Evolutionary conservation across 2,888 invertebrate species (phyloP).

Genomic region (Theretra japonica): DNA sequence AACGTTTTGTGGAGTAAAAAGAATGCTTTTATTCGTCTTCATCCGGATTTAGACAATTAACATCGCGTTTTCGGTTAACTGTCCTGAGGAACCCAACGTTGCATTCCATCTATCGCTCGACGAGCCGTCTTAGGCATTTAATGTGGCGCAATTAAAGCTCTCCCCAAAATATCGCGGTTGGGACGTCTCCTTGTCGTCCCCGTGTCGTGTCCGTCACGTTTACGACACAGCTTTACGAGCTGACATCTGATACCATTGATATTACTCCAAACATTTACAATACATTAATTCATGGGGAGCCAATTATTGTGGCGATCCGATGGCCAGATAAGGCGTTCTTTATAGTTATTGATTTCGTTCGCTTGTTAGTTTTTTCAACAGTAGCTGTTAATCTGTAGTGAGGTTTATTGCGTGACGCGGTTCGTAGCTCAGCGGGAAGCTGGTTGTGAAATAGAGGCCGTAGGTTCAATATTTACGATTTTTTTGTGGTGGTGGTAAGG

Average conservation of each 20-base stretch:
- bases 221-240: conserved; percentile 67
- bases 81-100: conserved; percentile 35
- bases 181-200: conserved; percentile 78
- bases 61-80: conserved; percentile 5
- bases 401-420: not conserved
- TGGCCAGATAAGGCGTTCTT: not conserved
- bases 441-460: too few species aligned
- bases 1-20: not conserved
- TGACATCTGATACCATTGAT: conserved; percentile 69
- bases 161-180: conserved; percentile 78
- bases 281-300: conserved; percentile 26
- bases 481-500: too few species aligned
- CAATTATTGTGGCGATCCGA: conserved; percentile 37
- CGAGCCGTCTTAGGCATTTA: conserved; percentile 76
- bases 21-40: not conserved
- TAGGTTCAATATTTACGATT: too few species aligned
- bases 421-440: not conserved
- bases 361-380: conserved; percentile 19
- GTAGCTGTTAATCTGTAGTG: conserved; percentile 21
- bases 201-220: conserved; percentile 69
- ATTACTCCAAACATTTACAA: conserved; percentile 33
- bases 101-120: conserved; percentile 69
- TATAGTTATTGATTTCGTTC: conserved; percentile 19
- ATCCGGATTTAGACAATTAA: not conserved
- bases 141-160: conserved; percentile 67